Base-by-base conservation (phyloP, 2,113 vertebrate genomes). In the Heliornis fulica region DNA sequence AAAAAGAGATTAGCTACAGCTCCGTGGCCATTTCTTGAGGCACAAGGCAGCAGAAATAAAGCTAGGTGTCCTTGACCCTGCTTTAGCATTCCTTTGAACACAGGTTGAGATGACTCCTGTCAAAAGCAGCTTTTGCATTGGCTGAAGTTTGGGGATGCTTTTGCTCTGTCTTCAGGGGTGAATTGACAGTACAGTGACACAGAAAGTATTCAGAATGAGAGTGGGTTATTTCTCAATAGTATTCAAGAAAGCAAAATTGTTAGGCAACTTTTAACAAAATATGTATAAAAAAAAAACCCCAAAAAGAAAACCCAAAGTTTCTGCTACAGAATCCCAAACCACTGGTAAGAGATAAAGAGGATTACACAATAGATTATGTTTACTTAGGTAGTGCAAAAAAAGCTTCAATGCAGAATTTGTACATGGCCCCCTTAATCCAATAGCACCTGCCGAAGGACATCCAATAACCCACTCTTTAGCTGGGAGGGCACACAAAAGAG, bases 391-490 rank as follows among this genome's bases (percentile, higher is more conserved):
- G 34, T 20, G 41, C 14, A 31, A 43, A 94, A n/a, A 95, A 94
- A 77, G 36, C 7, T 72, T 68, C 71, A 93, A 60, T 95, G 96
- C 79, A 77, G 91, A 95, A 77, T 95, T 95, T 91, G 86, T 78
- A 64, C 93, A 41, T 69, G 41, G 79, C 80, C 86, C 72, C 69
- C 80, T 96, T 98, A 97, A 98, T 98, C 94, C 93, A 51, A 77
- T 12, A 97, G 90, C 98, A 98, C 98, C 98, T 98, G 98, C 96
- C 96, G 69, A 43, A 45, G 86, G 95, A 97, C 97, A 97, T 85
- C 97, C 87, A 97, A 98, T 98, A 97, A 95, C 97, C 96, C 34
- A 12, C 92, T 95, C 94, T 97, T 97, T 83, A 83, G 77, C 90
- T 87, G 91, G 50, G 51, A 93, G 83, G 69, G 61, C 81, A 78